Conservation (phyloP, 1,140 invertebrate genomes). For the Helicoverpa zea region DNA sequence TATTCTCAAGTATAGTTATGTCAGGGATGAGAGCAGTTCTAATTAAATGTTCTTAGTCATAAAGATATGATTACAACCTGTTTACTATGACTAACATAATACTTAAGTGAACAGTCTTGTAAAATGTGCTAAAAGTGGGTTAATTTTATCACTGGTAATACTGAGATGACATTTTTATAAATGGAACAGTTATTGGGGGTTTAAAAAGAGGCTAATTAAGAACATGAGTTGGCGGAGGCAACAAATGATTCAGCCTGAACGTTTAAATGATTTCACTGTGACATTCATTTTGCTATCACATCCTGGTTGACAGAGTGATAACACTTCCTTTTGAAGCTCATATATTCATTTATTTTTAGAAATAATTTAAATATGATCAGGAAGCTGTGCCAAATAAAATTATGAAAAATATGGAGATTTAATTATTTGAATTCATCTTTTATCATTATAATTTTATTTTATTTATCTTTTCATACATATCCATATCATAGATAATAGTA, state of each 20-base stretch:
- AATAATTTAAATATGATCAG: too few species aligned
- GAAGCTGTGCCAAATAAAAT: neutral
- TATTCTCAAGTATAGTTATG: too few species aligned
- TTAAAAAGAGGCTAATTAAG: neutral
- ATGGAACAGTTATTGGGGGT: neutral
- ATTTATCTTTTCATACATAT: neutral
- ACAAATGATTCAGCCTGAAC: neutral
- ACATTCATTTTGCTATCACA: constrained; percentile 33
- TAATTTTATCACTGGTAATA: neutral
- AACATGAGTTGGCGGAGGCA: neutral
- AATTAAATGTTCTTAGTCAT: too few species aligned
- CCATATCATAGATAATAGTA: neutral
- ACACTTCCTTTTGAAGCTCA: constrained; percentile 1
- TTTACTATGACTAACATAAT: too few species aligned
- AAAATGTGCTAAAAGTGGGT: neutral
- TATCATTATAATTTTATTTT: neutral
- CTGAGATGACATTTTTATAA: neutral
- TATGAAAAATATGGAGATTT: neutral
- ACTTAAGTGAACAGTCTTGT: neutral
- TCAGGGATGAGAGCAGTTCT: too few species aligned
- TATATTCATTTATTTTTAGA: neutral
- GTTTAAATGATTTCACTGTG: constrained; percentile 7
- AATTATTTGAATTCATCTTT: neutral
- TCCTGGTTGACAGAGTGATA: constrained; percentile 13
- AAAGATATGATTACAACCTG: too few species aligned